A percentile compares a stretch with the other conserved stretches of the same genome.
Evolutionary conservation across 1,140 invertebrate genomes (phyloP).

Genomic region (Drosophila melanica): DNA sequence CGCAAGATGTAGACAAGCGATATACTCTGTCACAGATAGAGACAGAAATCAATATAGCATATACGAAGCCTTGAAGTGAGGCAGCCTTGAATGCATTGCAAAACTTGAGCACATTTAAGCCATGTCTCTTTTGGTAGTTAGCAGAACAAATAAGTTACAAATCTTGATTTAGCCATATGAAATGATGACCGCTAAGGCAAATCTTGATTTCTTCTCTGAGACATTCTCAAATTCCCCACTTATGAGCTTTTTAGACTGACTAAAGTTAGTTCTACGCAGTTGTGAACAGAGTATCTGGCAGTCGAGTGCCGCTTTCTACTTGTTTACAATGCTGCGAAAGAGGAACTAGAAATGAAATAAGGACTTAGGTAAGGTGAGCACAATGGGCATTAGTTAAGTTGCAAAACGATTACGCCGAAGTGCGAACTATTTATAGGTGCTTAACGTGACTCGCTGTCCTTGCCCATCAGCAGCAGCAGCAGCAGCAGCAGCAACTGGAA

Average conservation of each 20-base stretch:
- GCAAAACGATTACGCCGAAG: slow-evolving; percentile 8
- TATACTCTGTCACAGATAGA: too few relatives aligned
- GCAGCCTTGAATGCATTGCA: too few relatives aligned
- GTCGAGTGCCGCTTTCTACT: neutral
- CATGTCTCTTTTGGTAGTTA: too few relatives aligned
- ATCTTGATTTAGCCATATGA: too few relatives aligned
- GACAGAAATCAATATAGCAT: too few relatives aligned
- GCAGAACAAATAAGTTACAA: too few relatives aligned
- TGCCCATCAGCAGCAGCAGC: slow-evolving; percentile 9
- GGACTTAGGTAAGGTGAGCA: slow-evolving; percentile 7
- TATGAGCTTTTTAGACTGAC: neutral
- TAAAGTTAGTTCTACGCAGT: neutral
- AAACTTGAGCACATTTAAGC: too few relatives aligned
- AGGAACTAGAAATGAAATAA: neutral
- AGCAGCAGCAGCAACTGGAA: neutral
- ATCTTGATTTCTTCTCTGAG: too few relatives aligned
- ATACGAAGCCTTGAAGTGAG: too few relatives aligned
- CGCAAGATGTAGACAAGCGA: slow-evolving; percentile 3
- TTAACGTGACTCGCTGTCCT: neutral
- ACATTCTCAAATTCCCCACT: too few relatives aligned
- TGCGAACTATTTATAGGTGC: slow-evolving; percentile 6
- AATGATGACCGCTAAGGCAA: too few relatives aligned
- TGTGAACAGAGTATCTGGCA: neutral
- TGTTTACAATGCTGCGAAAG: neutral
- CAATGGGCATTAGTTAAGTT: neutral